Conservation (phyloP, 2,888 invertebrate genomes). For the Thymelicus lineola region DNA sequence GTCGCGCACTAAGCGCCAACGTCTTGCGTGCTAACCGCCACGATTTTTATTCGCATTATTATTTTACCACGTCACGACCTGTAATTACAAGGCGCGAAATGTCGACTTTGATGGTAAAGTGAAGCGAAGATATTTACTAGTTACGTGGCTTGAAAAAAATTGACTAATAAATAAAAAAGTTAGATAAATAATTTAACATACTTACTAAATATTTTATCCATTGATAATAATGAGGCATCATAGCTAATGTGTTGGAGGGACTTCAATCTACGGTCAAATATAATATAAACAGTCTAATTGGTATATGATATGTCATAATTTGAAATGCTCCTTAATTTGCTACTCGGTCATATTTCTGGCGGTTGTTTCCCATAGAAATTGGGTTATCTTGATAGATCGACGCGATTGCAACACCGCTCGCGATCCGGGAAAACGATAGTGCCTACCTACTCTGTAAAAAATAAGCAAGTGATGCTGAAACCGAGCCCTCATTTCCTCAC, state of each 20-base stretch:
- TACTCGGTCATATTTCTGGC: slow-evolving; percentile 34
- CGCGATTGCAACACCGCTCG: slow-evolving; percentile 54
- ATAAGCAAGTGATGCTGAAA: slow-evolving; percentile 37
- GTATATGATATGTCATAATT: no score
- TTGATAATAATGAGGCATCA: no score
- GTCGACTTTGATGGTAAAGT: neutral
- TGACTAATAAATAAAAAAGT: no score
- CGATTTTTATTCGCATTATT: slow-evolving; percentile 15
- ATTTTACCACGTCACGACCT: slow-evolving; percentile 2
- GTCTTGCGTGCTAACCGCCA: slow-evolving; percentile 20
- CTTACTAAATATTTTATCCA: no score
- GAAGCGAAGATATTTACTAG: neutral
- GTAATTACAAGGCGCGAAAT: slow-evolving; percentile 5
- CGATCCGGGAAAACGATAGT: slow-evolving; percentile 59
- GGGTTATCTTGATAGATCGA: slow-evolving; percentile 81
- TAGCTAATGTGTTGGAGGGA: no score
- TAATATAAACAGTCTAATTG: no score
- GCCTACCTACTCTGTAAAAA: slow-evolving; percentile 35
- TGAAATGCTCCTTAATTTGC: slow-evolving; percentile 21
- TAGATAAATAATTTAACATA: no score
- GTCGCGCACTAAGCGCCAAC: slow-evolving; percentile 56
- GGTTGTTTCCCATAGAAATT: slow-evolving; percentile 68
- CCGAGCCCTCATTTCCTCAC: slow-evolving; percentile 35
- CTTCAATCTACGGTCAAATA: no score
- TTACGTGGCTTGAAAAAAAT: neutral